Evolutionary conservation across 2,888 invertebrate species (phyloP).

Genomic region (Heliconius ethilla): DNA sequence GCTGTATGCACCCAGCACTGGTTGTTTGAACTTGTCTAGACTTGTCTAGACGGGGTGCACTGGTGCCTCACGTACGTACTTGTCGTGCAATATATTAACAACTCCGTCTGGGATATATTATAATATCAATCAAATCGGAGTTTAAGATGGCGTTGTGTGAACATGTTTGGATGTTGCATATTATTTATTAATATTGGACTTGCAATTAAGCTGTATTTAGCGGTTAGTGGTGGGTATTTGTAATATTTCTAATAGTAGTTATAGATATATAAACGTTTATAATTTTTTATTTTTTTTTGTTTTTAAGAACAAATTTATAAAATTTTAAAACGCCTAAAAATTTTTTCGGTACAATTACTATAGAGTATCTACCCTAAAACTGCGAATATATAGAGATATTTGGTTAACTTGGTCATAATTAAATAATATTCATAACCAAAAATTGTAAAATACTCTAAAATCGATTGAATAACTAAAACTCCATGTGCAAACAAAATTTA

Average conservation of each 20-base stretch:
- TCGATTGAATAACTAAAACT: no score
- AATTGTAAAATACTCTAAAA: not conserved
- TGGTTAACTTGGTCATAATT: no score
- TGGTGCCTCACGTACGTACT: constrained; percentile 44
- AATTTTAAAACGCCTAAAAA: no score
- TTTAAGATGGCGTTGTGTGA: constrained; percentile 19
- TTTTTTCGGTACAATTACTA: no score
- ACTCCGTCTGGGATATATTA: constrained; percentile 38
- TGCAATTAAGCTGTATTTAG: constrained; percentile 6
- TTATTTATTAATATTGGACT: constrained; percentile 35
- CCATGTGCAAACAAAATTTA: not conserved
- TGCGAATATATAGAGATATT: no score
- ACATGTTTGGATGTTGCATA: constrained; percentile 24
- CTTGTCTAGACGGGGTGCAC: constrained; percentile 49
- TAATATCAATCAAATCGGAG: constrained; percentile 39
- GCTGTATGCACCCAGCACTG: constrained; percentile 48
- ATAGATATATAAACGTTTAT: not conserved
- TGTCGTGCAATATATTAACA: constrained; percentile 41
- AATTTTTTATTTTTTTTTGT: not conserved
- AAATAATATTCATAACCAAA: not conserved
- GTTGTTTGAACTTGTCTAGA: constrained; percentile 48
- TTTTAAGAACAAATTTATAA: not conserved
- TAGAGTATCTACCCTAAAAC: no score
- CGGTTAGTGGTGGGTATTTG: not conserved
- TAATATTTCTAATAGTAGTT: not conserved